A percentile compares a stretch with the other conserved stretches of the same genome.
Evolutionary conservation across 2,797 vertebrate species (phyloP).

Genomic region (Parambassis ranga): DNA sequence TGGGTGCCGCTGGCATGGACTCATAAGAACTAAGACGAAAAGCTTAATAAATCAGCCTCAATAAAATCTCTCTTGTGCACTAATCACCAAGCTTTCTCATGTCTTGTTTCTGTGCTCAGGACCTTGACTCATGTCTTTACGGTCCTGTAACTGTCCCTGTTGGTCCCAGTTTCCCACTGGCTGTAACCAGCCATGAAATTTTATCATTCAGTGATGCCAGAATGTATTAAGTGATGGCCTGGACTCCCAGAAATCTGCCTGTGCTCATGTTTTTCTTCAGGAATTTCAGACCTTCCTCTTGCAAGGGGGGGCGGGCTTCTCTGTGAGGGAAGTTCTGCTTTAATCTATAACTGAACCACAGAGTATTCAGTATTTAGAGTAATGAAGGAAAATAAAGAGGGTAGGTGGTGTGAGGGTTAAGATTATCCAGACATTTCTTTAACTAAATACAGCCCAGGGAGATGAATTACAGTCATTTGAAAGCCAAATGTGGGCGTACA

Average conservation of each 20-base stretch:
- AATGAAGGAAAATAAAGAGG: conserved; percentile 29
- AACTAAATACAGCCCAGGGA: conserved; percentile 52
- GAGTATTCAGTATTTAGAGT: conserved; percentile 7
- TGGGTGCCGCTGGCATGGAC: too few relatives aligned
- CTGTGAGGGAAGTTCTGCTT: background rate
- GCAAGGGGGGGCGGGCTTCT: background rate
- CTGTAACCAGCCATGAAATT: conserved; percentile 47
- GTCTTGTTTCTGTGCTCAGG: conserved; percentile 19
- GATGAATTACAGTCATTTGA: conserved; percentile 17
- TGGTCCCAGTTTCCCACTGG: conserved; percentile 39
- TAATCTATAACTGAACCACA: conserved; percentile 32
- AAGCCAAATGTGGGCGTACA: conserved; percentile 37
- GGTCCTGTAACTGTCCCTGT: conserved; percentile 44
- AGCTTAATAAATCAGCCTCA: conserved; percentile 5
- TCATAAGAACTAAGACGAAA: too few relatives aligned
- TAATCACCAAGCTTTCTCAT: conserved; percentile 25
- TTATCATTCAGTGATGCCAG: conserved; percentile 58
- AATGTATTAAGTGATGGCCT: conserved; percentile 28
- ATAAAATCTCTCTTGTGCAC: conserved; percentile 5
- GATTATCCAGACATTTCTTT: conserved; percentile 45
- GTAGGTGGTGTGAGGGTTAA: conserved; percentile 32
- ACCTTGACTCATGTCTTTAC: conserved; percentile 48
- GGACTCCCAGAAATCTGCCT: conserved; percentile 29
- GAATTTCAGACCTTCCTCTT: background rate
- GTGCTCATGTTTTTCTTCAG: background rate